A percentile compares a stretch with the other conserved stretches of the same genome.
These are phyloP conservation scores for Chiloscyllium punctatum DNA, from an alignment of 2,797 vertebrate genomes.

Conservation along the genomic window DNA sequence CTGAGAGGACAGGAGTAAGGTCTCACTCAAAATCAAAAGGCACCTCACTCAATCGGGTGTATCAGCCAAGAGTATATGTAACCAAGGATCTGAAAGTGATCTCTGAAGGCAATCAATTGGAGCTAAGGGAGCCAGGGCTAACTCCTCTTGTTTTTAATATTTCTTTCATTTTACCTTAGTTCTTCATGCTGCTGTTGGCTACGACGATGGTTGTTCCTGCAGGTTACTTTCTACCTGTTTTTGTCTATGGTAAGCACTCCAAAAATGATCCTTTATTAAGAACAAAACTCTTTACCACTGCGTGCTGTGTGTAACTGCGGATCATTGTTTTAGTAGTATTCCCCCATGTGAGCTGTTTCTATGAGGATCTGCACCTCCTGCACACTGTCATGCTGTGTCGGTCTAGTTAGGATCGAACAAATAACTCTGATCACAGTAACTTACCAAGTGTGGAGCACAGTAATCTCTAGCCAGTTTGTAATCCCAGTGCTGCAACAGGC, in stretches of 20 bases:
- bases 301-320: too few relatives aligned
- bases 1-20: too few relatives aligned
- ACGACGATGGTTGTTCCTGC: conserved; percentile 45
- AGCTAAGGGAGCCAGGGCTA: neutral
- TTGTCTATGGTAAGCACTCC: conserved; percentile 43
- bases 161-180: conserved; percentile 27
- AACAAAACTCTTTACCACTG: neutral
- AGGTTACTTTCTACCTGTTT: conserved; percentile 45
- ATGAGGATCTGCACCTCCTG: too few relatives aligned
- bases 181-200: conserved; percentile 44
- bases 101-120: neutral
- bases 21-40: too few relatives aligned
- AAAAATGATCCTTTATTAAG: neutral
- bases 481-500: neutral
- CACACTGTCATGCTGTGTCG: too few relatives aligned
- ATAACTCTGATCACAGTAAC: neutral
- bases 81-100: neutral
- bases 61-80: neutral
- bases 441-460: neutral
- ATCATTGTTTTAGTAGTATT: neutral
- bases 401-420: neutral
- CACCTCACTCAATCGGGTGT: too few relatives aligned
- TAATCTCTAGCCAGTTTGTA: neutral
- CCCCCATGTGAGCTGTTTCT: neutral
- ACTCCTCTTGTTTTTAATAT: neutral